phyloP scores from a whole-genome alignment of 2,113 vertebrate genomes.

The Eudyptes chrysolophus region DNA sequence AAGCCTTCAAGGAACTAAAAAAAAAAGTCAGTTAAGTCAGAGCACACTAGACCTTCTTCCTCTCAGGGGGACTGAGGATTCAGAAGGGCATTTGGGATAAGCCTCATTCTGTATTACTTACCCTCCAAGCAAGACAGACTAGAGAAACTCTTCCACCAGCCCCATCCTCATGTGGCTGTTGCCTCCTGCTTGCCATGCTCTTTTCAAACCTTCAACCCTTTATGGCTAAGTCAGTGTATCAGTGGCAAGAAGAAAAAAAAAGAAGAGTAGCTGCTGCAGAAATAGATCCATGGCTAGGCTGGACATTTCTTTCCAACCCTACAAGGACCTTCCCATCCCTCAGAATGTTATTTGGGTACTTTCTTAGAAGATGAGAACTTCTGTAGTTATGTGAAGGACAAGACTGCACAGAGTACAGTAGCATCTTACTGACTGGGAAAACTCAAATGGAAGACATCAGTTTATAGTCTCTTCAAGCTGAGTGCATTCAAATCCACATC shows the following conservation, averaged over 20 bases:
- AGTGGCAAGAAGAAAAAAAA: neutral
- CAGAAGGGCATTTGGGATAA: neutral
- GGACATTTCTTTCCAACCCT: neutral
- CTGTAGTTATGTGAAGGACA: neutral
- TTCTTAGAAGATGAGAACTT: neutral
- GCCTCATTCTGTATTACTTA: neutral
- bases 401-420: neutral
- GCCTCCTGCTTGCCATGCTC: neutral
- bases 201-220: neutral
- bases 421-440: neutral
- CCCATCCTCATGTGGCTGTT: neutral
- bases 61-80: neutral
- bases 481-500: neutral
- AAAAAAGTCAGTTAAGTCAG: neutral
- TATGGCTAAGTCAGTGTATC: neutral
- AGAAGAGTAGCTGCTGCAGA: neutral
- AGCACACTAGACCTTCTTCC: neutral
- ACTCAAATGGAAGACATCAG: neutral
- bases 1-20: neutral
- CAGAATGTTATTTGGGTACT: neutral
- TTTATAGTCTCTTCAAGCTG: neutral
- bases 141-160: neutral
- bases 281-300: neutral
- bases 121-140: neutral
- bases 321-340: neutral